Percentiles rank a stretch among this genome's conserved stretches.
Conservation (phyloP, 2,888 invertebrate genomes). For the Molorchus minor region DNA sequence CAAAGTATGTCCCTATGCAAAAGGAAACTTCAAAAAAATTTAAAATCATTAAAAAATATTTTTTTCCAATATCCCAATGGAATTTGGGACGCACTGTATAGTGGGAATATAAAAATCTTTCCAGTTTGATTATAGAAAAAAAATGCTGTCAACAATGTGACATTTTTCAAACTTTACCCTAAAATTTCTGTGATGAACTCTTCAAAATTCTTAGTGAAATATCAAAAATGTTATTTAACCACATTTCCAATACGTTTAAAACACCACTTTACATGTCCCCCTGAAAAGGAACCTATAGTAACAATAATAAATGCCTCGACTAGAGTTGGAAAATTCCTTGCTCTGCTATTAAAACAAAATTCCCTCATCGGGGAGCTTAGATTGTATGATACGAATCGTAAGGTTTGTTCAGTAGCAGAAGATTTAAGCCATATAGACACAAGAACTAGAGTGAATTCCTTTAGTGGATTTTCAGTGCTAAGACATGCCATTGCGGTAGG, state of each 20-base stretch:
- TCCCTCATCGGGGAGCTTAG: conserved; percentile 53
- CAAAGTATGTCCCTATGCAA: too few relatives aligned
- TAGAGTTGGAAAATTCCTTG: conserved; percentile 47
- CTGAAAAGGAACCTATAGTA: conserved; percentile 33
- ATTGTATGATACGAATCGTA: conserved; percentile 51
- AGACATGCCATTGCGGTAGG: conserved; percentile 54
- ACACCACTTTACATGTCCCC: conserved; percentile 8
- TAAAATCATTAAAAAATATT: too few relatives aligned
- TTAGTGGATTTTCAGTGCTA: conserved; percentile 51
- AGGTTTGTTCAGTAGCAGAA: conserved; percentile 48
- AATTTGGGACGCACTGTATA: too few relatives aligned
- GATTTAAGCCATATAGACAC: conserved; percentile 59
- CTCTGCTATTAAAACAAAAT: conserved; percentile 55
- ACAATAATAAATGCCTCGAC: conserved; percentile 43
- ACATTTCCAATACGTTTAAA: not conserved
- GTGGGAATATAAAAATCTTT: too few relatives aligned
- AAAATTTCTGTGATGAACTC: conserved; percentile 28
- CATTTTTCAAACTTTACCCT: not conserved
- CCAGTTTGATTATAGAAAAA: too few relatives aligned
- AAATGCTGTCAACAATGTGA: conserved; percentile 11
- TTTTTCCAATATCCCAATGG: too few relatives aligned
- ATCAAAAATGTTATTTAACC: not conserved
- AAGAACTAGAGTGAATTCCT: conserved; percentile 51
- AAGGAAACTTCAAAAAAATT: too few relatives aligned
- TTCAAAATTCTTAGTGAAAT: not conserved